These are phyloP conservation scores for Agonopterix subpropinquella DNA, from an alignment of 2,888 invertebrate species.

Conservation along the genomic window DNA sequence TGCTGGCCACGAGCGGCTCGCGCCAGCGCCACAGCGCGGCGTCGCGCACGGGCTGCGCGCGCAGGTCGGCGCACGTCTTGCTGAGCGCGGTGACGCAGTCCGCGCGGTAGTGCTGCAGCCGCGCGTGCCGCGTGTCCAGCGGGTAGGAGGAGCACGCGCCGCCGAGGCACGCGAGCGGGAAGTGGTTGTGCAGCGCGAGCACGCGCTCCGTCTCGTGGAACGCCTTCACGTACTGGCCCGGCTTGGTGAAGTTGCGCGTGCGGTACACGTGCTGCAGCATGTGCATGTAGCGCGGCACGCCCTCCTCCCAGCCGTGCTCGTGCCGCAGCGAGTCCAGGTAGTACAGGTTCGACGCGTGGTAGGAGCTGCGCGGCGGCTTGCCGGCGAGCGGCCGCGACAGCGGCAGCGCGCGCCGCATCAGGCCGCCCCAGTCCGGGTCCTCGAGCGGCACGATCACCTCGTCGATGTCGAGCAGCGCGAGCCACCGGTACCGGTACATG, in stretches of 20 bases:
- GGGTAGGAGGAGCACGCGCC: constrained; percentile 90
- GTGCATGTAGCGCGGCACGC: constrained; percentile 91
- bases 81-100: constrained; percentile 93
- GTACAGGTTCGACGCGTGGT: constrained; percentile 94
- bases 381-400: constrained; percentile 75
- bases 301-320: constrained; percentile 85
- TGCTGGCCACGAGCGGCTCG: constrained; percentile 82
- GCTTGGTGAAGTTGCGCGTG: constrained; percentile 93
- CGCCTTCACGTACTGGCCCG: constrained; percentile 94
- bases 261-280: constrained; percentile 95
- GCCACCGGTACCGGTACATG: constrained; percentile 91
- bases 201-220: constrained; percentile 95
- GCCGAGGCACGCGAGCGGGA: constrained; percentile 91
- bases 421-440: constrained; percentile 82
- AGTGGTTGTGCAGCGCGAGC: constrained; percentile 93
- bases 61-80: constrained; percentile 88
- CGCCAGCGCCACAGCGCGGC: constrained; percentile 93
- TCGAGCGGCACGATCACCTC: constrained; percentile 95
- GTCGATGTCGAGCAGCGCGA: constrained; percentile 94
- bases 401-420: constrained; percentile 83
- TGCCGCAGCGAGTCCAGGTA: constrained; percentile 92
- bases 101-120: constrained; percentile 94
- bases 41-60: constrained; percentile 88
- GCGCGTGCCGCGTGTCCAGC: constrained; percentile 87
- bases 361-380: constrained; percentile 80